Evolutionary conservation across 2,888 invertebrate genomes (phyloP), one percentile per base, ranked within the genome.

Genomic region (Macrophya annulata): DNA sequence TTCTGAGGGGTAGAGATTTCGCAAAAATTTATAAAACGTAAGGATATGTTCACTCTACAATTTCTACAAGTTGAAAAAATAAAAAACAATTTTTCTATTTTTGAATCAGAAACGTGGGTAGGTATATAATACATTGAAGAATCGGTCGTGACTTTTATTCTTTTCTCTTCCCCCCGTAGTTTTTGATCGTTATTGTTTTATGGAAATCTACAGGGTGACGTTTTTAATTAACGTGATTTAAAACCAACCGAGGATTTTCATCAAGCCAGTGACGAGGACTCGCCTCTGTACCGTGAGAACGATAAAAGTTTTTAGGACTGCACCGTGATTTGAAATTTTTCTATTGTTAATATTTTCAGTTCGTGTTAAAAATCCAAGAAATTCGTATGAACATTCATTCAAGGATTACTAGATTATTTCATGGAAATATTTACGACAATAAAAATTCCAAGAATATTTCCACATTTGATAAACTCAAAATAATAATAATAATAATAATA

Each of bases 201-300:
- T 89, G 89, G 87, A 89, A 89, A 90, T 91, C 90, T 87, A 86
- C 77, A 88, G 86, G 88, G 88, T 87, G 86, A 88, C 87, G 87
- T 88, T 90, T 89, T 90, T 90, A 90, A 91, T 90, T 91, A 89
- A 88, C 88, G 89, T 88, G 86, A 89, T 89, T 89, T 88, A 89
- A 89, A 90, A 86, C 87, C 31, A 31, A 25, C 51, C 31, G 51
- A 76, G 87, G 88, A 86, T 48, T 76, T 76, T 51, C 17, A 31
- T 31, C 55, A 77, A 77, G 31, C 25, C 25, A 12, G 31, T 51
- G 76, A 77, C 77, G 77, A 31, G 77, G 10, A 25, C 55, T 21
- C 31, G n/a, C 88, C 87, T 87, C 86, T 85, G 87, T 87, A 81
- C 85, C 86, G 86, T 87, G 85, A 86, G 81, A 82, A 86, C 89